Conservation (phyloP, 2,797 vertebrate species). For the Smutsia temminckii region DNA sequence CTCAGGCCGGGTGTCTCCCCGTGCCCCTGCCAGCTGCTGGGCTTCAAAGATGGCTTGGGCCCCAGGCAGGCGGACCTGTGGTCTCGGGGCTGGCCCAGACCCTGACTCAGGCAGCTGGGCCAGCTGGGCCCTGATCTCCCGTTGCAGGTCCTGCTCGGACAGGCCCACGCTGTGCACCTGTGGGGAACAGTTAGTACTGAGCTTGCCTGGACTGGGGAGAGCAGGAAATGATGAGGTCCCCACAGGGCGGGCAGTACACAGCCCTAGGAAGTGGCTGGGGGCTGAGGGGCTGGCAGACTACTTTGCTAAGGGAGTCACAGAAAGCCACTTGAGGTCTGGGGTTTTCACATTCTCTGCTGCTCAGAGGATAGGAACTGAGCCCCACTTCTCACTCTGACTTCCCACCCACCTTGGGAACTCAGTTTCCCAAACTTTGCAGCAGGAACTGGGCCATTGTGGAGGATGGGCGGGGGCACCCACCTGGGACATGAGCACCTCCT, state of each 20-base stretch:
- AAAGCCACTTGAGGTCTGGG: background rate
- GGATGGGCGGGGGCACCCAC: conserved; percentile 75
- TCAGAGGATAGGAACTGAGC: background rate
- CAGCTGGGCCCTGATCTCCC: conserved; percentile 86
- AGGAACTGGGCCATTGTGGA: background rate
- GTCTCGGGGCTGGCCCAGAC: conserved; percentile 88
- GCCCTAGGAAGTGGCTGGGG: conserved; percentile 63
- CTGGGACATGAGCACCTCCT: conserved; percentile 90
- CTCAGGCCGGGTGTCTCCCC: conserved; percentile 72
- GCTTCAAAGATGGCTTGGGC: conserved; percentile 86
- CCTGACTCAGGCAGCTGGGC: conserved; percentile 85
- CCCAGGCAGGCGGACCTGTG: conserved; percentile 87
- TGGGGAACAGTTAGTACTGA: background rate
- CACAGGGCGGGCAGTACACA: background rate
- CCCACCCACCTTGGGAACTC: background rate
- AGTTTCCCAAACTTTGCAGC: background rate
- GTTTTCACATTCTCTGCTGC: background rate
- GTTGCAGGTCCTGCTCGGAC: conserved; percentile 88
- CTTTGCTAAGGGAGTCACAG: background rate
- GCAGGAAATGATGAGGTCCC: conserved; percentile 45
- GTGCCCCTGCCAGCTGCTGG: conserved; percentile 80
- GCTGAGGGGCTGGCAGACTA: background rate
- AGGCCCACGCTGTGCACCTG: conserved; percentile 90
- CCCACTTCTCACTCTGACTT: background rate
- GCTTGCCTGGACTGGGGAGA: background rate